Conservation (phyloP, 30 jellyfish, hydroid and myxozoan genomes). For the Catostylus mosaicus region DNA sequence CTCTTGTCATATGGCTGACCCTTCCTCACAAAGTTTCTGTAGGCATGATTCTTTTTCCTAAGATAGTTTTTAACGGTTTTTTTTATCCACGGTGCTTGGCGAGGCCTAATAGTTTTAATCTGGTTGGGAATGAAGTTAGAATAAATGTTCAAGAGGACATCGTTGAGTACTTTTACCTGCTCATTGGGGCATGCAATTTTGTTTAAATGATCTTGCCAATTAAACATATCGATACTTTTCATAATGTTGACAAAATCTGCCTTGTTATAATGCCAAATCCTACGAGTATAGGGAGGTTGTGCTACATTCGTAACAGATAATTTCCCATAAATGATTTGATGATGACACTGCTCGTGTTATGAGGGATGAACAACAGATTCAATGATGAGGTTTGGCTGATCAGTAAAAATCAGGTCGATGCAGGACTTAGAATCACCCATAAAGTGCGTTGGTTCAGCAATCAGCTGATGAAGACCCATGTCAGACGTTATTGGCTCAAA, state of each 20-base stretch:
- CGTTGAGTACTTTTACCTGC: conserved; percentile 59
- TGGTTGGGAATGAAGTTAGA: conserved; percentile 42
- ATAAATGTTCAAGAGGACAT: conserved; percentile 30
- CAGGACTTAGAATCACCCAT: conserved; percentile 58
- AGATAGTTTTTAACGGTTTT: conserved; percentile 44
- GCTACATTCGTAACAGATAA: conserved; percentile 33
- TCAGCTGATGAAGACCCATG: conserved; percentile 48
- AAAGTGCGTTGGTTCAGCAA: conserved; percentile 59
- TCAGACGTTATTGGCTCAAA: conserved; percentile 53
- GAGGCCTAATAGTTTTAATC: conserved; percentile 42
- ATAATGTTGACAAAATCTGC: conserved; percentile 27
- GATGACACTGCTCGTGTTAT: conserved; percentile 65
- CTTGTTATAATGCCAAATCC: conserved; percentile 59
- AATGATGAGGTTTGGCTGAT: conserved; percentile 56
- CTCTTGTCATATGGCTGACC: conserved; percentile 61
- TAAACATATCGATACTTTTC: conserved; percentile 55
- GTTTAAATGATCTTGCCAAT: conserved; percentile 53
- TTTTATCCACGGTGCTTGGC: conserved; percentile 62
- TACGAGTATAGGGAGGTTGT: conserved; percentile 57
- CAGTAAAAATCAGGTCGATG: conserved; percentile 55
- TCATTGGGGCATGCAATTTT: conserved; percentile 46
- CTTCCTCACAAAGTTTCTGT: conserved; percentile 40
- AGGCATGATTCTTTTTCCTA: conserved; percentile 55
- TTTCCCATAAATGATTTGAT: conserved; percentile 46
- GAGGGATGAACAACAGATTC: conserved; percentile 55